Conservation (phyloP, 1,140 invertebrate species). For the Zophobas atratus region DNA sequence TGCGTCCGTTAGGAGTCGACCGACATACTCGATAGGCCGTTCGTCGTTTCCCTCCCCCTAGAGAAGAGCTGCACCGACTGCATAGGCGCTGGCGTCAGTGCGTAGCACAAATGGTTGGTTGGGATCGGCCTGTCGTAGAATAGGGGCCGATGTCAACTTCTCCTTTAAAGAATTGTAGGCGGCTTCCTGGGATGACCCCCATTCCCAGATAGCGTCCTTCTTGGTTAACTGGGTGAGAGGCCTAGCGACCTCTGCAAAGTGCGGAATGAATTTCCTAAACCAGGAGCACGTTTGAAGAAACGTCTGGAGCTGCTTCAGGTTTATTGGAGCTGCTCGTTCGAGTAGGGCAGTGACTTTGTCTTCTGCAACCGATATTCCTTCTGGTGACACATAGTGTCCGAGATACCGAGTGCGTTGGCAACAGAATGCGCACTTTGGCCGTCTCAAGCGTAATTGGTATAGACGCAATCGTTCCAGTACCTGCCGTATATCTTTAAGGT, state of each 20-base stretch:
- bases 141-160: constrained; percentile 26
- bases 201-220: constrained; percentile 24
- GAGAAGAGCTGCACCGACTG: constrained; percentile 63
- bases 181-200: background rate
- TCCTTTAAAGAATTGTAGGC: constrained; percentile 2
- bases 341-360: constrained; percentile 44
- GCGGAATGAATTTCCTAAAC: constrained; percentile 18
- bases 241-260: background rate
- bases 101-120: constrained; percentile 62
- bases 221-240: constrained; percentile 17
- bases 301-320: constrained; percentile 56
- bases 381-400: background rate
- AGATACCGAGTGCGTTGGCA: constrained; percentile 63
- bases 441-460: background rate
- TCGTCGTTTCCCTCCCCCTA: constrained; percentile 65
- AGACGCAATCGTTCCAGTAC: constrained; percentile 64
- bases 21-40: constrained; percentile 69
- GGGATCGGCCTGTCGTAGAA: constrained; percentile 56
- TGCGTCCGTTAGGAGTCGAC: constrained; percentile 59
- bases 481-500: constrained; percentile 62
- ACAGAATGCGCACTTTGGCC: background rate
- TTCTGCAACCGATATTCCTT: constrained; percentile 57
- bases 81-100: constrained; percentile 69
- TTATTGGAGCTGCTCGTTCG: constrained; percentile 60
- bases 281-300: constrained; percentile 17